These are phyloP conservation scores for Delichon dasypus DNA, from an alignment of 2,797 vertebrate species.

Conservation along the genomic window DNA sequence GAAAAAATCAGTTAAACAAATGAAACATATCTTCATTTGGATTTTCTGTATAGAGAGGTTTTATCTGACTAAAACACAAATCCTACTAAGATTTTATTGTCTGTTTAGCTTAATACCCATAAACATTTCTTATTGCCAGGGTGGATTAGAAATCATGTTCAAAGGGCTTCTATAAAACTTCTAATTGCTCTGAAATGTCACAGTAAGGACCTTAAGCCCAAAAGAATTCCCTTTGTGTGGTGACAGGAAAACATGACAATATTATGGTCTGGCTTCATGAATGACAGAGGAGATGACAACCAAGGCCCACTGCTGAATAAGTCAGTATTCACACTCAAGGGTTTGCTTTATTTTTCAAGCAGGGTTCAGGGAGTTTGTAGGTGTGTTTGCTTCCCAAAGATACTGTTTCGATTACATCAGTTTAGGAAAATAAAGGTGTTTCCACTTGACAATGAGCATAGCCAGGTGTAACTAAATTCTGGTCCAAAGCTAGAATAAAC, in stretches of 20 bases:
- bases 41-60: background rate
- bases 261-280: background rate
- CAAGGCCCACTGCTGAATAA: background rate
- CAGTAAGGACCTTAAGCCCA: background rate
- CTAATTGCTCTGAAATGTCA: background rate
- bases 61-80: background rate
- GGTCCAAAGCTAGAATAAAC: background rate
- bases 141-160: background rate
- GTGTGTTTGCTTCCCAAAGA: background rate
- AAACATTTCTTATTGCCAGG: background rate
- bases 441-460: background rate
- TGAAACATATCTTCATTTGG: background rate
- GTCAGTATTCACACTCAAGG: background rate
- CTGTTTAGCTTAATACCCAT: background rate
- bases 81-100: background rate
- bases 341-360: background rate
- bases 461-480: background rate
- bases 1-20: background rate
- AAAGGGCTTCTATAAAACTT: slow-evolving; percentile 9
- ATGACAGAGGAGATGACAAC: background rate
- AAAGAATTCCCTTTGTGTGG: background rate
- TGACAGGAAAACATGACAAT: background rate
- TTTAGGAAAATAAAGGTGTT: background rate
- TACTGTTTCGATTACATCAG: background rate
- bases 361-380: background rate